Conservation (phyloP, 2,797 vertebrate species). For the Distichodus sexfasciatus region DNA sequence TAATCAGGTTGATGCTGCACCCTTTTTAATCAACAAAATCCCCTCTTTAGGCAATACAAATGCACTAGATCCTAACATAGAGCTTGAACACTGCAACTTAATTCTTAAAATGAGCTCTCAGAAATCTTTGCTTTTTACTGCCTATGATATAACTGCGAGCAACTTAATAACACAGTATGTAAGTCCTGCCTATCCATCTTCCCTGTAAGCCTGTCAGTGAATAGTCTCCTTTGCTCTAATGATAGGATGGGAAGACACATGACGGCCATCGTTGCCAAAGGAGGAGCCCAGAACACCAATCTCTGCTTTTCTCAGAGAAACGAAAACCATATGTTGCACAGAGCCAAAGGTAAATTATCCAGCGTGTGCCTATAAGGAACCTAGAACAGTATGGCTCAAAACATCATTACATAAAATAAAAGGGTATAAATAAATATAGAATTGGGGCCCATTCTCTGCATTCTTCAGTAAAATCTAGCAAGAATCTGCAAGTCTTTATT, state of each 20-base stretch:
- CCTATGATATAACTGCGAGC: not conserved
- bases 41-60: not conserved
- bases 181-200: slow-evolving; percentile 25
- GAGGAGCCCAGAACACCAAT: slow-evolving; percentile 44
- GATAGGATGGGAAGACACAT: slow-evolving; percentile 33
- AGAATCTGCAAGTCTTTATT: slow-evolving; percentile 57
- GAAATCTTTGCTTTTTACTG: slow-evolving; percentile 21
- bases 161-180: slow-evolving; percentile 31
- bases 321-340: slow-evolving; percentile 72
- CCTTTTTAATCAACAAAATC: not conserved
- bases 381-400: slow-evolving; percentile 69
- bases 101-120: not conserved
- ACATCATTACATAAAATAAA: slow-evolving; percentile 74
- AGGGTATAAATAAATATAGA: slow-evolving; percentile 68
- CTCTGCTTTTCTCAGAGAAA: slow-evolving; percentile 65
- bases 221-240: slow-evolving; percentile 32
- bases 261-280: slow-evolving; percentile 30
- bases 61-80: not conserved
- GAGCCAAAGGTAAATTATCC: slow-evolving; percentile 76
- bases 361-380: slow-evolving; percentile 81
- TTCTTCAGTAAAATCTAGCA: slow-evolving; percentile 43
- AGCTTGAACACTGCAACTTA: not conserved
- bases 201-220: slow-evolving; percentile 21
- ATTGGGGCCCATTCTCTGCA: slow-evolving; percentile 59
- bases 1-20: not conserved